Evolutionary conservation across 2,888 invertebrate genomes (phyloP).

Genomic region (Prenolepis imparis): DNA sequence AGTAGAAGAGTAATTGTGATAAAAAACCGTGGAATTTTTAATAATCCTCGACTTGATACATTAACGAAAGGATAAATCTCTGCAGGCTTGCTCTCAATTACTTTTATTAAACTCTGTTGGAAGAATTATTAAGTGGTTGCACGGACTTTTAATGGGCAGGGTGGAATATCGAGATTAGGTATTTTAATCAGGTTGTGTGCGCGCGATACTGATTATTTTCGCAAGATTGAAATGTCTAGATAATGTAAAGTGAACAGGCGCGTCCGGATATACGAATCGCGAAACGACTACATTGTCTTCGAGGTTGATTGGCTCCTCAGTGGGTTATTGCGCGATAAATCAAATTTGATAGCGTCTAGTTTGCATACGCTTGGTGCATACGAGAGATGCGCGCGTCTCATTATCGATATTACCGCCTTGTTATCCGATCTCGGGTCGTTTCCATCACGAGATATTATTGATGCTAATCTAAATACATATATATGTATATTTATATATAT

Average conservation of each 20-base stretch:
- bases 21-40: not conserved
- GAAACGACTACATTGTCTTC: conserved; percentile 58
- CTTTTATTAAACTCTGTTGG: not conserved
- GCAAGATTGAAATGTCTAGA: conserved; percentile 16
- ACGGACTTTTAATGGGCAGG: not conserved
- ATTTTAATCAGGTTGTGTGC: not conserved
- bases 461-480: conserved; percentile 41
- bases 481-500: not conserved
- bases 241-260: conserved; percentile 4
- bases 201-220: not conserved
- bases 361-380: conserved; percentile 64
- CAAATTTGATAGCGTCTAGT: conserved; percentile 75
- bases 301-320: conserved; percentile 61
- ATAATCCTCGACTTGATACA: not conserved
- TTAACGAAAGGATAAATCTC: not conserved
- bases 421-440: conserved; percentile 58
- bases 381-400: conserved; percentile 68
- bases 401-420: conserved; percentile 73
- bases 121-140: not conserved
- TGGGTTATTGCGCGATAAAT: conserved; percentile 78
- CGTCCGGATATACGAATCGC: conserved; percentile 5
- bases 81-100: not conserved
- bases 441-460: conserved; percentile 36
- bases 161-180: not conserved
- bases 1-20: not conserved